Base-by-base conservation (phyloP, 2,888 invertebrate species). In the Aleiodes testaceus region DNA sequence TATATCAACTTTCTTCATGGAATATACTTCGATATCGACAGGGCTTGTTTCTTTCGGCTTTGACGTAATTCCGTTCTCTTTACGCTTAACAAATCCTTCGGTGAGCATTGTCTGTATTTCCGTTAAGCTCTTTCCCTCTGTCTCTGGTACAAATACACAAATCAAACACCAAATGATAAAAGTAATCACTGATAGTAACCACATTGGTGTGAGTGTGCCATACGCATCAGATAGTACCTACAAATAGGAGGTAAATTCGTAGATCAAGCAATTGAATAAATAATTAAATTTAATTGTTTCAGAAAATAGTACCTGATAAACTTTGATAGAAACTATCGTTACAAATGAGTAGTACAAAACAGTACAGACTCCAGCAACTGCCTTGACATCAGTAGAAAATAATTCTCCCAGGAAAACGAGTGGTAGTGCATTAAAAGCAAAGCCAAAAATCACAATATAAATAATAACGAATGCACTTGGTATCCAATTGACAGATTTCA, bases 81-180 rank as follows among this genome's bases (percentile, higher is more conserved):
- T 59, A 30, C 42, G 14, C 59, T 42, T 36, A 5, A 59, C 59
- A 59, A 65, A 65, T 36, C 45, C 22, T 20, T 77, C 75, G 61
- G 78, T 77, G 53, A 87, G 76, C 65, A 81, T 80, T 69, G 80
- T 77, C 70, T 86, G 83, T 80, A 87, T 84, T 76, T 86, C 83
- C 73, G 85, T 85, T 77, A 87, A 80, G 73, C 82, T 85, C 74
- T 86, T 87, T 65, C 87, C 86, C 72, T 87, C 87, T 14, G 87
- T 87, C 74, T 87, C 87, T 12, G 86, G 85, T 44, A 87, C 84
- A 75, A 80, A 85, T 50, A 82, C 73, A 76, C 85, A 87, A 74
- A 85, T 84, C 47, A 83, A 73, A 22, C 84, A 72, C 84, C 84
- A 86, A 55, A 86, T 68, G 66, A 85, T n/a, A 65, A 79, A 73